These are phyloP conservation scores for Nesogale talazaci DNA, from an alignment of 2,113 vertebrate species.

Conservation along the genomic window DNA sequence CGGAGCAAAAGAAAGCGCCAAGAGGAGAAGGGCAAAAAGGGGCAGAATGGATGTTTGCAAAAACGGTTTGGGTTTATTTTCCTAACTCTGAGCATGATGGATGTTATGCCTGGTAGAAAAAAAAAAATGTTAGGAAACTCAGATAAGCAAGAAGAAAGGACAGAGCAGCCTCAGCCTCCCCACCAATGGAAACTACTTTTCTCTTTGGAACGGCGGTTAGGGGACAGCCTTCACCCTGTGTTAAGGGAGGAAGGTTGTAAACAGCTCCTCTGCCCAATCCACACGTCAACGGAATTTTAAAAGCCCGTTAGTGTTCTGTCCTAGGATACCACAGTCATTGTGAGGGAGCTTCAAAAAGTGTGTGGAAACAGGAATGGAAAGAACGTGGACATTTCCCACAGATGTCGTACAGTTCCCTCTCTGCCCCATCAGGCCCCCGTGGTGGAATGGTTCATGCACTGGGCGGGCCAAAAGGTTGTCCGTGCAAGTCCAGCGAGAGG, in stretches of 20 bases:
- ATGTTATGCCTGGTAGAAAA: slow-evolving; percentile 24
- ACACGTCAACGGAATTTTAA: neutral
- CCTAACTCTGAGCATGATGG: slow-evolving; percentile 38
- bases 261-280: neutral
- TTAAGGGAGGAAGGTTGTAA: neutral
- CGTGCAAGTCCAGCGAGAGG: neutral
- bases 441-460: neutral
- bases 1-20: neutral
- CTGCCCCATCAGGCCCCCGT: neutral
- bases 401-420: too few species aligned
- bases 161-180: neutral
- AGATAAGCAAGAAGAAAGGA: slow-evolving; percentile 41
- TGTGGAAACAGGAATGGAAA: too few species aligned
- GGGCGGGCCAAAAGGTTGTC: neutral
- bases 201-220: neutral
- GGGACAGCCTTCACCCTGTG: neutral
- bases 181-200: neutral
- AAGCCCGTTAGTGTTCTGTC: neutral
- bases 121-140: slow-evolving; percentile 30
- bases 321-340: too few species aligned
- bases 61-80: slow-evolving; percentile 52
- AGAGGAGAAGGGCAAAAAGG: neutral
- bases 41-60: neutral
- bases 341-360: too few species aligned
- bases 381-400: too few species aligned